Evolutionary conservation across 1,140 invertebrate species (phyloP).

Genomic region (Macrobrachium rosenbergii): DNA sequence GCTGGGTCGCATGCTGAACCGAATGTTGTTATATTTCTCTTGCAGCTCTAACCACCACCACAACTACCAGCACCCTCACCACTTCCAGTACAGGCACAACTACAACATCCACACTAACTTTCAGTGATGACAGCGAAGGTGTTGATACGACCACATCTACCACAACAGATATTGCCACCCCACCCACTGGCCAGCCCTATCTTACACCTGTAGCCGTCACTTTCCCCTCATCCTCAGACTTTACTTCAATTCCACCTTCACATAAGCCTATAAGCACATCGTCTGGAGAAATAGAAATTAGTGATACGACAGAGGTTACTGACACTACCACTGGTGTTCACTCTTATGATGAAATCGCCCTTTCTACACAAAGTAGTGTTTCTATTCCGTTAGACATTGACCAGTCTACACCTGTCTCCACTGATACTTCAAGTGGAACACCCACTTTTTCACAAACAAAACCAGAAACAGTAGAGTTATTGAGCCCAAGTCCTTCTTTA

Average conservation of each 20-base stretch:
- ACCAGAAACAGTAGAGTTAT: neutral
- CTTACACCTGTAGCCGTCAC: neutral
- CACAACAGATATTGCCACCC: constrained; percentile 9
- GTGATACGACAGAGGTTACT: no score
- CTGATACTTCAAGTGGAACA: neutral
- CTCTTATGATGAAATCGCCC: no score
- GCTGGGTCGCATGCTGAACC: constrained; percentile 11
- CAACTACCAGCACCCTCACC: constrained; percentile 16
- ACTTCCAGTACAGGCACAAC: neutral
- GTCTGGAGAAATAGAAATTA: no score
- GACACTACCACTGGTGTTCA: no score
- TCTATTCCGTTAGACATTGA: no score
- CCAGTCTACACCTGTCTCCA: neutral
- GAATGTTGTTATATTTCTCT: constrained; percentile 35
- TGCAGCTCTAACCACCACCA: constrained; percentile 41
- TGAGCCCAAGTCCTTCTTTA: neutral
- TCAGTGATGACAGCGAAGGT: constrained; percentile 13
- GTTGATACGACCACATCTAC: neutral
- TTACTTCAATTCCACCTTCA: neutral
- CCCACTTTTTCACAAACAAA: neutral
- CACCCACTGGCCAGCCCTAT: neutral
- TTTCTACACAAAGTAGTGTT: no score
- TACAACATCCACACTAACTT: constrained; percentile 33
- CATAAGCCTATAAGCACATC: neutral
- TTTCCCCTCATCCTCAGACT: neutral